phyloP scores from a whole-genome alignment of 2,797 vertebrate genomes.

The Austrolebias charrua region DNA sequence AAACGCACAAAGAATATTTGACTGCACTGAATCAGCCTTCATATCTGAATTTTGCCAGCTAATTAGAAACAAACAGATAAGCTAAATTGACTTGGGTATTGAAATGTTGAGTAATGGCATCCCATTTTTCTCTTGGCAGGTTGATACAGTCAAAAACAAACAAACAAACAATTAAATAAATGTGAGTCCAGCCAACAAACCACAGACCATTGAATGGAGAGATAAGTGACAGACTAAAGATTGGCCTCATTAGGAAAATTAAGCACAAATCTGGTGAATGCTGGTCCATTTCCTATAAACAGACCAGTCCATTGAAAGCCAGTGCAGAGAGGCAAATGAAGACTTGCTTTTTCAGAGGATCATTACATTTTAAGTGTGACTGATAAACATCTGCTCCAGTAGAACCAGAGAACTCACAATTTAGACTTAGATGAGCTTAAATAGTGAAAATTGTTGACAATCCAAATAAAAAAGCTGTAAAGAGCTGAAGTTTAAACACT shows the following conservation, averaged over 20 bases:
- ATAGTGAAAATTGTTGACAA: neutral
- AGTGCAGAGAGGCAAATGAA: slow-evolving; percentile 47
- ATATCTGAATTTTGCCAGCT: slow-evolving; percentile 11
- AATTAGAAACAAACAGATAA: slow-evolving; percentile 22
- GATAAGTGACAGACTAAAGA: slow-evolving; percentile 36
- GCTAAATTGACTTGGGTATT: slow-evolving; percentile 8
- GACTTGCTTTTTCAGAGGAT: slow-evolving; percentile 10
- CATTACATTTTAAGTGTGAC: slow-evolving; percentile 26
- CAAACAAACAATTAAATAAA: neutral
- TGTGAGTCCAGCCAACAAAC: neutral
- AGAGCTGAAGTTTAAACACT: too few species aligned
- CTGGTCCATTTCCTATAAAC: slow-evolving; percentile 46
- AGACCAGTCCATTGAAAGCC: slow-evolving; percentile 37
- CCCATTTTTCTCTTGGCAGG: slow-evolving; percentile 18
- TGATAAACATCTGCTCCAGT: slow-evolving; percentile 3
- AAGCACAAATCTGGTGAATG: slow-evolving; percentile 42
- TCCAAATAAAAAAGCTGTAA: too few species aligned
- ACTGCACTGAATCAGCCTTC: slow-evolving; percentile 8
- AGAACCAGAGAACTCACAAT: neutral
- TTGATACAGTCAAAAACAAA: slow-evolving; percentile 12
- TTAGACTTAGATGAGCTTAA: neutral
- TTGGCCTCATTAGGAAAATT: slow-evolving; percentile 32
- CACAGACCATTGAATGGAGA: slow-evolving; percentile 11
- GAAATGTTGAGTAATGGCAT: slow-evolving; percentile 1
- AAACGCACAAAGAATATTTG: neutral